Percentiles rank a stretch among this genome's conserved stretches.
Evolutionary conservation across 1,140 invertebrate species (phyloP).

Genomic region (Chymomyza costata): DNA sequence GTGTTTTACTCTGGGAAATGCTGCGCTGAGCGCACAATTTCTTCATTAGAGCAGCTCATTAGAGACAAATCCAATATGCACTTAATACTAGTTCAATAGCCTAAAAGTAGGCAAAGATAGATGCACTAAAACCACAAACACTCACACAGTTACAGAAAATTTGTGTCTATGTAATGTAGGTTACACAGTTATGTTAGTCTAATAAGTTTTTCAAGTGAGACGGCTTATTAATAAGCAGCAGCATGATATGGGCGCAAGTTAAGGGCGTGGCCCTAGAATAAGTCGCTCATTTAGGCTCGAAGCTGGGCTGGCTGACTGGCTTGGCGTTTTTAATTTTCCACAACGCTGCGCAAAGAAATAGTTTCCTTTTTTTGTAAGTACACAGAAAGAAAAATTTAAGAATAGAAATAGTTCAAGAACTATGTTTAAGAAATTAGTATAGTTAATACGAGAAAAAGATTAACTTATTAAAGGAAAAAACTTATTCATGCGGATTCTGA

Average conservation of each 20-base stretch:
- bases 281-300: too few species aligned
- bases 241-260: neutral
- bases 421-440: too few species aligned
- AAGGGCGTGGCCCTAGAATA: too few species aligned
- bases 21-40: slow-evolving; percentile 19
- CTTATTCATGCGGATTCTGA: too few species aligned
- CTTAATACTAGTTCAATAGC: slow-evolving; percentile 15
- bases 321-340: slow-evolving; percentile 69
- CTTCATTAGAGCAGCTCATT: slow-evolving; percentile 21
- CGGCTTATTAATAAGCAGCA: slow-evolving; percentile 14
- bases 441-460: too few species aligned
- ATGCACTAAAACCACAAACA: neutral
- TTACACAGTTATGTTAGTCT: neutral
- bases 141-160: neutral
- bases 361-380: slow-evolving; percentile 55
- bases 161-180: slow-evolving; percentile 3
- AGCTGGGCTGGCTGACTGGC: too few species aligned
- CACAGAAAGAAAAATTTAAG: too few species aligned
- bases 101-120: slow-evolving; percentile 5
- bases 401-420: too few species aligned
- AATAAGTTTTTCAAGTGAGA: slow-evolving; percentile 2
- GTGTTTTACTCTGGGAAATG: too few species aligned
- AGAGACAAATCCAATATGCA: slow-evolving; percentile 18
- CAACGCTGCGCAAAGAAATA: slow-evolving; percentile 73
- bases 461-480: too few species aligned